These are phyloP conservation scores for Nomia melanderi DNA, from an alignment of 1,140 invertebrate species.

Conservation along the genomic window DNA sequence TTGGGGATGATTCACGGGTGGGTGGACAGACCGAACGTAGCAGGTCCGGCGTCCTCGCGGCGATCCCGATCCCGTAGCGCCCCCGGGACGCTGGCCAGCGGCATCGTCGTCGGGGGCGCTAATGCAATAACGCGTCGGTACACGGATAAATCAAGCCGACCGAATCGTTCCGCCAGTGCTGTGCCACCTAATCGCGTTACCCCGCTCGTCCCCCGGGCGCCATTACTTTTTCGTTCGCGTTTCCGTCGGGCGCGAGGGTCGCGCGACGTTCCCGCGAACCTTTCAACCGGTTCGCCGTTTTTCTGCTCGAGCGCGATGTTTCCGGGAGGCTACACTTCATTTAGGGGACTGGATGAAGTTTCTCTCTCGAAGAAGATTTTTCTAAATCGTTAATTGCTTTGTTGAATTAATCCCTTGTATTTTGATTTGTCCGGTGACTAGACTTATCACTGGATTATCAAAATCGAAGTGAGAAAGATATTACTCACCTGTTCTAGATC, in stretches of 20 bases:
- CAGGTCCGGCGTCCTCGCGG: slow-evolving; percentile 33
- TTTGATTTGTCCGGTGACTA: no score
- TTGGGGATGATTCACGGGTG: slow-evolving; percentile 68
- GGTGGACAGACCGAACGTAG: slow-evolving; percentile 46
- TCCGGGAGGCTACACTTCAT: no score
- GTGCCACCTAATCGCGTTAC: slow-evolving; percentile 75
- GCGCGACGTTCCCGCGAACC: not conserved
- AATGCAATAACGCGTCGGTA: slow-evolving; percentile 77
- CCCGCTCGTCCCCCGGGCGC: slow-evolving; percentile 68
- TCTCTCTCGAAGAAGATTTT: no score
- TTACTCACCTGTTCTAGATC: no score
- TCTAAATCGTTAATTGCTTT: no score
- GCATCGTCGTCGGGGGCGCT: slow-evolving; percentile 63
- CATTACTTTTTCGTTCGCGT: slow-evolving; percentile 56
- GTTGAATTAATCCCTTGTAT: no score
- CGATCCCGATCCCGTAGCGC: not conserved
- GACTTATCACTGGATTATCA: no score
- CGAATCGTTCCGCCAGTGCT: slow-evolving; percentile 60
- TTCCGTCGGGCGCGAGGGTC: not conserved
- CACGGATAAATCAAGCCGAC: slow-evolving; percentile 76
- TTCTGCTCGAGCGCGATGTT: not conserved
- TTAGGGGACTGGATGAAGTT: no score
- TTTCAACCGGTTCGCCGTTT: not conserved
- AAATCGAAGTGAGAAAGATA: no score
- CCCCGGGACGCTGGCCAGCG: slow-evolving; percentile 44